These are phyloP conservation scores for Rotaria magnacalcarata DNA, from an alignment of 2,888 invertebrate genomes.

Conservation along the genomic window DNA sequence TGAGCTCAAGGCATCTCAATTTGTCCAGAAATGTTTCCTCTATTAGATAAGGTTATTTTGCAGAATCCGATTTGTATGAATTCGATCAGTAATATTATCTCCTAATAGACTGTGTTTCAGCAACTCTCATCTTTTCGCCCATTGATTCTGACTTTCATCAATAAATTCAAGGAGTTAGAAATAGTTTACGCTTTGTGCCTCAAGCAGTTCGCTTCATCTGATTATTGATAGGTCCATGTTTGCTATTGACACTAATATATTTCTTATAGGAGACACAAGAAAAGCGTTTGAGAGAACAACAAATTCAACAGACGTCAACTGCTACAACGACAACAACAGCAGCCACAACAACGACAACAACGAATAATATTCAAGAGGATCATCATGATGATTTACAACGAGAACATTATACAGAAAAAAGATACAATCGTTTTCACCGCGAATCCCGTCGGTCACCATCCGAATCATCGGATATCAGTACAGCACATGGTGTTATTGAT, in stretches of 20 bases:
- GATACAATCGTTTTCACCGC: constrained; percentile 15
- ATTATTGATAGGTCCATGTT: not conserved
- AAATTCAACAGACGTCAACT: not conserved
- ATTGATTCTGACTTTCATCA: too few relatives aligned
- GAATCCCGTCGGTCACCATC: constrained; percentile 27
- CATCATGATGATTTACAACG: not conserved
- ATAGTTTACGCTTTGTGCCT: too few relatives aligned
- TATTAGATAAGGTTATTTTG: too few relatives aligned
- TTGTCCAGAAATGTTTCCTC: too few relatives aligned
- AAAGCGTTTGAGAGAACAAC: not conserved
- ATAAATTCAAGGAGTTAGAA: too few relatives aligned
- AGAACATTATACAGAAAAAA: constrained; percentile 25
- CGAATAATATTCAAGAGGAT: not conserved
- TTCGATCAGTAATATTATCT: not conserved
- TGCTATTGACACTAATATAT: not conserved
- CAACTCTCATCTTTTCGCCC: too few relatives aligned
- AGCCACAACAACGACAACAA: not conserved
- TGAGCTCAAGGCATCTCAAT: too few relatives aligned
- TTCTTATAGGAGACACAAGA: constrained; percentile 9
- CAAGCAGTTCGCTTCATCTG: too few relatives aligned
- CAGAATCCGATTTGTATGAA: not conserved
- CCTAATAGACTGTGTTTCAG: too few relatives aligned
- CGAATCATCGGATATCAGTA: not conserved
- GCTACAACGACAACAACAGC: too few relatives aligned
- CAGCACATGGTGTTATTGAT: constrained; percentile 11